phyloP scores from a whole-genome alignment of 2,888 invertebrate species.

The Tenthredo scrophulariae region DNA sequence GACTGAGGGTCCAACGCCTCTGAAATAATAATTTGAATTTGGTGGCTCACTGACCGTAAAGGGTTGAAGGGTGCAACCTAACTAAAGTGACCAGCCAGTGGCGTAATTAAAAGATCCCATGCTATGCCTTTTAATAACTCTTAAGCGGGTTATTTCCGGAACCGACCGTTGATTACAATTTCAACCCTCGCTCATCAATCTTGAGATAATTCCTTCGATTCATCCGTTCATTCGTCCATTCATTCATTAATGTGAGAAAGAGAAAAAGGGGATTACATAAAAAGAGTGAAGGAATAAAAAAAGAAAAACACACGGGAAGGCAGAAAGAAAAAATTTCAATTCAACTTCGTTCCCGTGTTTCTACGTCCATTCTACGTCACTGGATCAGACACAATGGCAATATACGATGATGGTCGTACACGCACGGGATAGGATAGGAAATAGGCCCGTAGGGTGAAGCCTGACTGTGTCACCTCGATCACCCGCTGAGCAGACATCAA shows the following conservation, averaged over 20 bases:
- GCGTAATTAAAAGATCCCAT: constrained; percentile 43
- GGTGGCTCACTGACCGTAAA: constrained; percentile 37
- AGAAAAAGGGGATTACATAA: background rate
- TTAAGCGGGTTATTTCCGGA: constrained; percentile 30
- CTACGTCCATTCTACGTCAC: constrained; percentile 18
- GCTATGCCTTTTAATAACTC: constrained; percentile 34
- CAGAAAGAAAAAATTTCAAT: background rate
- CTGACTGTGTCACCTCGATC: constrained; percentile 46
- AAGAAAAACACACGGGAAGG: no score
- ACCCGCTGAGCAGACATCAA: constrained; percentile 43
- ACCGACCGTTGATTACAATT: constrained; percentile 31
- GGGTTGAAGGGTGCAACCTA: constrained; percentile 20
- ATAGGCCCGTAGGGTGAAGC: constrained; percentile 41
- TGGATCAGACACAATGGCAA: constrained; percentile 38
- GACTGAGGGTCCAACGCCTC: background rate
- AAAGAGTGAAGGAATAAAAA: background rate
- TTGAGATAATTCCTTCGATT: constrained; percentile 34
- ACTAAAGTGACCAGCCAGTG: constrained; percentile 42
- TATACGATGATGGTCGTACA: background rate
- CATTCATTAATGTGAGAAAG: background rate
- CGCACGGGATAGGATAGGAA: constrained; percentile 18
- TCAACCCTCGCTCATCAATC: constrained; percentile 39
- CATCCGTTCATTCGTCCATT: background rate
- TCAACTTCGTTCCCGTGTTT: background rate
- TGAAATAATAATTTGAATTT: constrained; percentile 47